A percentile compares a stretch with the other conserved stretches of the same genome.
phyloP scores from a whole-genome alignment of 2,113 vertebrate genomes.

The Calidris pygmaea region DNA sequence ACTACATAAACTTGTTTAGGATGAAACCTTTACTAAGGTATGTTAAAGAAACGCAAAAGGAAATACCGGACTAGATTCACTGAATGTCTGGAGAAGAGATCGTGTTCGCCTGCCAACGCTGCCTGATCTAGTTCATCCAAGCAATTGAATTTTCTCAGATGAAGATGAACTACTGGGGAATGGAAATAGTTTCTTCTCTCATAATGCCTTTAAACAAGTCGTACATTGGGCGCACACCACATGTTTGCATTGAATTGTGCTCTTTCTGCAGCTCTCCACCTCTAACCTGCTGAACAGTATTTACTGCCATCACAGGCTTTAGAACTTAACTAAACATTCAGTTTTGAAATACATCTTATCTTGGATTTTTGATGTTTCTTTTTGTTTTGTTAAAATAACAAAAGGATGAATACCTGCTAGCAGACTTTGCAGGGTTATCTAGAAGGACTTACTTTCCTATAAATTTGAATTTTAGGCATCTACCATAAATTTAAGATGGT shows the following conservation, averaged over 20 bases:
- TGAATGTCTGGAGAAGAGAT: not conserved
- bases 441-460: not conserved
- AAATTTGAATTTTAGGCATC: not conserved
- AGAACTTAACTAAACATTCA: no score
- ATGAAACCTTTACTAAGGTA: not conserved
- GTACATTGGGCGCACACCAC: not conserved
- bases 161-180: not conserved
- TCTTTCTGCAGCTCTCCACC: not conserved
- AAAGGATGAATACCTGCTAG: not conserved
- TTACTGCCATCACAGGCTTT: not conserved
- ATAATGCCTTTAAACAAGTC: not conserved
- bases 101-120: not conserved
- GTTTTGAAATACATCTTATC: no score
- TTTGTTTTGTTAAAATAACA: not conserved
- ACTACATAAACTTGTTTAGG: not conserved
- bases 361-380: not conserved
- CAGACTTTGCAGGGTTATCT: not conserved
- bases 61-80: not conserved
- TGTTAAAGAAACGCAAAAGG: not conserved
- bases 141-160: not conserved
- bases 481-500: not conserved
- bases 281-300: not conserved
- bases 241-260: not conserved
- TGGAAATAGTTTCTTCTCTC: not conserved
- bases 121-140: not conserved